phyloP scores from a whole-genome alignment of 35 echinoderm and acorn worm species.

The Eucidaris tribuloides region DNA sequence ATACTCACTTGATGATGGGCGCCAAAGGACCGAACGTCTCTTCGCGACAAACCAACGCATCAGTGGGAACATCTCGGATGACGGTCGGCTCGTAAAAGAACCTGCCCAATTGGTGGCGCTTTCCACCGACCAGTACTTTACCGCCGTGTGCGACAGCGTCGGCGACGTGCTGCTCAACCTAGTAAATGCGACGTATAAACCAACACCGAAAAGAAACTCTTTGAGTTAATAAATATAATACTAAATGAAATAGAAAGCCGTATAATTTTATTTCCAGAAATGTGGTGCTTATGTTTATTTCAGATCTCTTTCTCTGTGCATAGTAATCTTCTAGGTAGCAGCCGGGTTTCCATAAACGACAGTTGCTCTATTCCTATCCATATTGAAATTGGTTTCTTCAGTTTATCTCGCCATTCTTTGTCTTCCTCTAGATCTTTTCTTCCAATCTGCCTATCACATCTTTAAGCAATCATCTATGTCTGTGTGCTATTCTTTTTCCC shows the following conservation, averaged over 20 bases:
- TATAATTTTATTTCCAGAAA: no score
- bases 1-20: constrained; percentile 77
- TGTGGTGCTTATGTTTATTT: no score
- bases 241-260: neutral
- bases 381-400: no score
- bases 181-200: neutral
- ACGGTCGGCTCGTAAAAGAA: constrained; percentile 85
- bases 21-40: constrained; percentile 97
- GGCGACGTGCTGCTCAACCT: constrained; percentile 81
- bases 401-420: no score
- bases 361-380: no score
- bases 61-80: constrained; percentile 56
- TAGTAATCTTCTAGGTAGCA: no score
- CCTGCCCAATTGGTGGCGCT: constrained; percentile 61
- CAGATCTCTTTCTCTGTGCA: no score
- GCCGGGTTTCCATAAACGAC: no score
- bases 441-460: no score
- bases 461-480: no score
- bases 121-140: constrained; percentile 75
- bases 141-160: constrained; percentile 74
- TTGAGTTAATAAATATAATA: neutral
- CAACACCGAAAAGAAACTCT: neutral
- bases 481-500: no score
- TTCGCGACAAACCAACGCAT: constrained; percentile 72
- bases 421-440: no score